Conservation (phyloP, 2,113 vertebrate species). For the Boleophthalmus pectinirostris region DNA sequence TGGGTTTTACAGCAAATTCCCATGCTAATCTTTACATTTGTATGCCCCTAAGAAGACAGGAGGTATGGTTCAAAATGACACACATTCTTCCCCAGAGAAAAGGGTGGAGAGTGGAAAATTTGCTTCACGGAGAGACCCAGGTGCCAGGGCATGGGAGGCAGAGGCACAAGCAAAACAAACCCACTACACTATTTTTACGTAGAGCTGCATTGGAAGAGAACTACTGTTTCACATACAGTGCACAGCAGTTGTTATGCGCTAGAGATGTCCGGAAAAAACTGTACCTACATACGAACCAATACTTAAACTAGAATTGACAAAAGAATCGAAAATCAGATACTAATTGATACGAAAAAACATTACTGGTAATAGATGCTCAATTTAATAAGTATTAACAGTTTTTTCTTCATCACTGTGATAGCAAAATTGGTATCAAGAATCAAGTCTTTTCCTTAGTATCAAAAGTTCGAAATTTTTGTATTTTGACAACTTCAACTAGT, state of each 20-base stretch:
- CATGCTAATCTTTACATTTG: not conserved
- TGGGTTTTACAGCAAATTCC: not conserved
- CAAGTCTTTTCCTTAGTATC: no score
- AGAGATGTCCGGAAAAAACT: no score
- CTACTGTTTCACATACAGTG: not conserved
- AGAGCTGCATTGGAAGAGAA: not conserved
- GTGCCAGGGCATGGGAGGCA: slow-evolving; percentile 28
- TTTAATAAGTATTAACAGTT: no score
- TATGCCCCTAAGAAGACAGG: slow-evolving; percentile 10
- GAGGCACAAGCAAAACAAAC: slow-evolving; percentile 17
- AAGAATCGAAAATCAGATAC: no score
- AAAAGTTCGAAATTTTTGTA: no score
- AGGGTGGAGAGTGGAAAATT: slow-evolving; percentile 59
- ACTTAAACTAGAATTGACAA: no score
- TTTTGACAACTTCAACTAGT: no score
- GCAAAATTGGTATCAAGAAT: no score
- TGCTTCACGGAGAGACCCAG: slow-evolving; percentile 45
- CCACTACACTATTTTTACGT: slow-evolving; percentile 4
- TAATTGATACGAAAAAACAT: no score
- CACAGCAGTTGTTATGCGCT: not conserved
- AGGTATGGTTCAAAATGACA: slow-evolving; percentile 44
- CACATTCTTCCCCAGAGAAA: slow-evolving; percentile 52
- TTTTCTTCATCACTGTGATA: no score
- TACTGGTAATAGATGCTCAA: no score
- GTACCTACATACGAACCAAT: no score